Percentiles rank a stretch among this genome's conserved stretches.
phyloP scores from a whole-genome alignment of 1,140 invertebrate species.

The Bombus confusus region DNA sequence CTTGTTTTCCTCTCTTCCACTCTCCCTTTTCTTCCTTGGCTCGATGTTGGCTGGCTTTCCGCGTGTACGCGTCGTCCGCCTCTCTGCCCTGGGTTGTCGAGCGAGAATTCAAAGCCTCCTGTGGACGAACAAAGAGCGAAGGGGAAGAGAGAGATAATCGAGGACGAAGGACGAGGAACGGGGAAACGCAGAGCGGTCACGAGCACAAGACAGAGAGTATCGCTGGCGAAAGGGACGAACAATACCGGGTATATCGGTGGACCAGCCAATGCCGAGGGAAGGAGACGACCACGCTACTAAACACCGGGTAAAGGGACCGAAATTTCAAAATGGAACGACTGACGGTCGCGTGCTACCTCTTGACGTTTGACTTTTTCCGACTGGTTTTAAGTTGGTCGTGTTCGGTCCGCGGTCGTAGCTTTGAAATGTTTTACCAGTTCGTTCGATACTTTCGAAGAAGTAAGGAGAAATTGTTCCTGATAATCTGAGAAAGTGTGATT shows the following conservation, averaged over 20 bases:
- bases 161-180: conserved; percentile 16
- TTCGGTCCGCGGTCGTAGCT: not conserved
- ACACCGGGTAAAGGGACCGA: conserved; percentile 38
- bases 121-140: not conserved
- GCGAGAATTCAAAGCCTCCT: conserved; percentile 62
- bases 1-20: conserved; percentile 30
- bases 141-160: conserved; percentile 25
- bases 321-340: conserved; percentile 44
- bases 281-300: conserved; percentile 14
- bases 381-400: not conserved
- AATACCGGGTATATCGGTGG: conserved; percentile 62
- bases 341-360: conserved; percentile 23
- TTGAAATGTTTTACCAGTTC: not conserved
- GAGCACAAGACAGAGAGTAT: conserved; percentile 9
- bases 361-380: conserved; percentile 13
- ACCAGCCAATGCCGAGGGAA: not conserved
- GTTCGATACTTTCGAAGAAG: not conserved
- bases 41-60: conserved; percentile 27
- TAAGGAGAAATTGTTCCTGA: not conserved
- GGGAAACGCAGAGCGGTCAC: no score
- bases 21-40: conserved; percentile 33
- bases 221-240: conserved; percentile 49
- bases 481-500: not conserved
- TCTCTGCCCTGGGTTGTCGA: conserved; percentile 22
- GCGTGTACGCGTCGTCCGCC: conserved; percentile 20